Conservation (phyloP, 2,888 invertebrate species). For the Chymomyza fuscimana region DNA sequence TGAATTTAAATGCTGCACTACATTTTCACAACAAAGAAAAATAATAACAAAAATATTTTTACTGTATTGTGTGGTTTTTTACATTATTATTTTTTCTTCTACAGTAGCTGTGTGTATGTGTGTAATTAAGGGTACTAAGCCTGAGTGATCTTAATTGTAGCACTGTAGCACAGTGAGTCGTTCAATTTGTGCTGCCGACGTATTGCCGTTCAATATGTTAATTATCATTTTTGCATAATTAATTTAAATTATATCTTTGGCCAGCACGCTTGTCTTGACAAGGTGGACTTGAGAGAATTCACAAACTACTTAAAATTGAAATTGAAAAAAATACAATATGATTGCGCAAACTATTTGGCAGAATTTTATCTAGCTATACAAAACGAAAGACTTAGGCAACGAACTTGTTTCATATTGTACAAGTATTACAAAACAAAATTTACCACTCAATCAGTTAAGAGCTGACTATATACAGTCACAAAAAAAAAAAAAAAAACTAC, state of each 20-base stretch:
- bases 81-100: not conserved
- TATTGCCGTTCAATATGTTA: conserved; percentile 26
- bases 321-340: conserved; percentile 30
- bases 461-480: not conserved
- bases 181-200: conserved; percentile 12
- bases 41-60: conserved; percentile 4
- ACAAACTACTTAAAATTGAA: not conserved
- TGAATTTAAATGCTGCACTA: conserved; percentile 31
- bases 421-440: conserved; percentile 48
- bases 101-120: conserved; percentile 22
- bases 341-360: conserved; percentile 34
- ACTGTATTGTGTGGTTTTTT: not conserved
- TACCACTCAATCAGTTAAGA: conserved; percentile 59
- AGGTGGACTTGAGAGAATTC: conserved; percentile 9
- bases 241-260: conserved; percentile 57
- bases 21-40: conserved; percentile 28
- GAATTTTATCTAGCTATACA: not conserved
- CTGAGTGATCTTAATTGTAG: conserved; percentile 7
- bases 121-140: conserved; percentile 1
- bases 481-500: conserved; percentile 29
- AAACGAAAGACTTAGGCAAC: conserved; percentile 64
- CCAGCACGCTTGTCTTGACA: conserved; percentile 11
- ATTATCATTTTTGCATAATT: conserved; percentile 56
- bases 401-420: conserved; percentile 60
- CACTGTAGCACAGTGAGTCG: not conserved